Conservation (phyloP, 2,888 invertebrate genomes). For the Tortrix viridana region DNA sequence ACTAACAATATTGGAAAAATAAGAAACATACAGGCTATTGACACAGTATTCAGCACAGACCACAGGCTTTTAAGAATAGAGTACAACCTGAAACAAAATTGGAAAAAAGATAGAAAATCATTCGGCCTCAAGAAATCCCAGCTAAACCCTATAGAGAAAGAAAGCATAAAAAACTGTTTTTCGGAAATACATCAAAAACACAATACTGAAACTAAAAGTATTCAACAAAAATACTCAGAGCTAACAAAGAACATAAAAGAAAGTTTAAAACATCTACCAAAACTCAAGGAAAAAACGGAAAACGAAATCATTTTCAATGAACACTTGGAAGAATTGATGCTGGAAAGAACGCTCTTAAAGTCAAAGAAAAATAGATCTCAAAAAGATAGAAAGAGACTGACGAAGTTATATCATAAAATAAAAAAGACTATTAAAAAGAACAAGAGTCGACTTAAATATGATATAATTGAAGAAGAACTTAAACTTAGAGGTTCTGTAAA, state of each 20-base stretch:
- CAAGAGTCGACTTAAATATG: not conserved
- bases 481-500: not conserved
- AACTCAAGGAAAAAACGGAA: not conserved
- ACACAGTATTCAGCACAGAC: conserved; percentile 1
- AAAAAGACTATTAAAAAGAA: not conserved
- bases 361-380: not conserved
- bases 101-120: not conserved
- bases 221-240: conserved; percentile 1
- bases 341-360: not conserved
- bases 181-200: conserved; percentile 1
- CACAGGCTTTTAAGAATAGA: conserved; percentile 1
- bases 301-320: not conserved
- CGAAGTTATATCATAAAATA: not conserved
- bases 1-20: conserved; percentile 4
- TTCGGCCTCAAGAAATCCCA: not conserved
- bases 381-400: conserved; percentile 1
- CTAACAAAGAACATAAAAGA: not conserved
- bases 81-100: not conserved
- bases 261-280: conserved; percentile 3
- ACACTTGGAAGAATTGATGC: not conserved
- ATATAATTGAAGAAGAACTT: not conserved
- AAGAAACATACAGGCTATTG: not conserved
- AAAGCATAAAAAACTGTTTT: conserved; percentile 1
- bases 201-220: not conserved
- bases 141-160: conserved; percentile 1